Evolutionary conservation across 2,113 vertebrate species (phyloP), one percentile per base, ranked within the genome.

Genomic region (Lepisosteus oculatus): DNA sequence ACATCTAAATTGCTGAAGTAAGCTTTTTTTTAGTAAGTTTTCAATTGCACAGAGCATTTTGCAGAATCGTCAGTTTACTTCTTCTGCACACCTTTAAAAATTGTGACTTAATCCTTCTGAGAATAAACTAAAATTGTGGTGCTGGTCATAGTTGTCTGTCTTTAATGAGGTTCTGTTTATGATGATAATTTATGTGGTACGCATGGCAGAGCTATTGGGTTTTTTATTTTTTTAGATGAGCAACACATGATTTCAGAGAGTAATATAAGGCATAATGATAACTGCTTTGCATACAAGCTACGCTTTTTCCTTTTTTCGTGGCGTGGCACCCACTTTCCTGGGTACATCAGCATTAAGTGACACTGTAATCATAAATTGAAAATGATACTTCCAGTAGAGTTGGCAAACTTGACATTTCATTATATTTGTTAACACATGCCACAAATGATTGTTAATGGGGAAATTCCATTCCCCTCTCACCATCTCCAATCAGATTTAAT

Each of bases 331-430:
- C 92, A 91, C 90, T 93, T 93, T 93, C 92, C 87, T 90, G 89
- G 90, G 90, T 93, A 91, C 87, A 93, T 93, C 93, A 94, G 89
- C 91, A 86, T 90, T 92, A 94, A 94, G 92, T 93, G 93, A 93
- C 86, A 89, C 86, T 92, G 86, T 93, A 94, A 96, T 96, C 95
- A 95, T 94, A 94, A 90, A 91, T 94, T 92, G 90, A 93, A 93
- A 92, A 87, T 89, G 88, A 92, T 88, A 88, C 91, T 91, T 95
- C 92, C 89, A 89, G 92, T 87, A 81, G 91, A 94, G 88, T 94
- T 92, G 89, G 93, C 91, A 93, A 95, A 94, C 94, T 94, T 96
- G 95, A 97, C 95, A 96, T 98, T 96, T 96, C 87, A 92, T 94
- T 90, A 87, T 95, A 95, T 97, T 97, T 95, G 95, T 97, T 95